A percentile compares a stretch with the other conserved stretches of the same genome.
phyloP scores from a whole-genome alignment of 1,140 invertebrate species.

The Drosophila nebulosa region DNA sequence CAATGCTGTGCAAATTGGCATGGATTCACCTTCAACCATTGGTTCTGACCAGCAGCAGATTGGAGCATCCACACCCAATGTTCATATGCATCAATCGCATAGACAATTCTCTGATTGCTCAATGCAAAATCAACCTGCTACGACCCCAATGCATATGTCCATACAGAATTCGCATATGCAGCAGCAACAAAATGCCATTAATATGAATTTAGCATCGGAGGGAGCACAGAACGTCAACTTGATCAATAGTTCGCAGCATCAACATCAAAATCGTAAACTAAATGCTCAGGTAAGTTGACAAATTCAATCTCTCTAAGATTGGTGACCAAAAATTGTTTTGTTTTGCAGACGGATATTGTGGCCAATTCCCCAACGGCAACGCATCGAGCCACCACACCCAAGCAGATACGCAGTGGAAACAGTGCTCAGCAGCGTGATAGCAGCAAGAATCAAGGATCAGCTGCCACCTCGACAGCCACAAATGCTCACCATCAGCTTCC shows the following conservation, averaged over 20 bases:
- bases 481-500: constrained; percentile 81
- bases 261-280: constrained; percentile 65
- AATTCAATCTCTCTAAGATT: neutral
- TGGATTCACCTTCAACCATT: constrained; percentile 93
- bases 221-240: constrained; percentile 63
- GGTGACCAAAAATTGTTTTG: neutral
- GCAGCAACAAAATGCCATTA: constrained; percentile 69
- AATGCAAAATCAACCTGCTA: constrained; percentile 83
- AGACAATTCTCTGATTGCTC: constrained; percentile 85
- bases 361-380: constrained; percentile 48
- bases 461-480: constrained; percentile 45
- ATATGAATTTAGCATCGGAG: constrained; percentile 63
- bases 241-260: constrained; percentile 57
- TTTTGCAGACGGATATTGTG: constrained; percentile 53
- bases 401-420: constrained; percentile 62
- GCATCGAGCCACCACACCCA: constrained; percentile 71
- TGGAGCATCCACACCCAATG: constrained; percentile 82
- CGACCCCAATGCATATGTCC: constrained; percentile 83
- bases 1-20: constrained; percentile 88
- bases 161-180: constrained; percentile 78
- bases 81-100: constrained; percentile 82
- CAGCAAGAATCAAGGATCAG: constrained; percentile 40
- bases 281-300: constrained; percentile 57
- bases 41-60: constrained; percentile 86
- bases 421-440: constrained; percentile 77